phyloP scores from a whole-genome alignment of 64 coral and sea anemone species.

The Orbicella faveolata region DNA sequence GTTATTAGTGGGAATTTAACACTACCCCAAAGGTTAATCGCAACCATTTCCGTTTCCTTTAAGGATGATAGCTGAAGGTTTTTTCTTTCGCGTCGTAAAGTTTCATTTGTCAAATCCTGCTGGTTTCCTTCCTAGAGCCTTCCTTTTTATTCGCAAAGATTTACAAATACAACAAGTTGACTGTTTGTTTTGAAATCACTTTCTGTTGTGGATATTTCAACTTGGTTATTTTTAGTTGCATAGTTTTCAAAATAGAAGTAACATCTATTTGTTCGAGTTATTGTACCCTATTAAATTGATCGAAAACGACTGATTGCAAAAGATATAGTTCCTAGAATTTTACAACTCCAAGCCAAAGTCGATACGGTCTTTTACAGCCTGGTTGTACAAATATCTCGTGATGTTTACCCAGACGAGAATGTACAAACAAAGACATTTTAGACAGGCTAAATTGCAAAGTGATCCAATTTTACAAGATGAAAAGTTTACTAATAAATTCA shows the following conservation, averaged over 20 bases:
- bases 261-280: neutral
- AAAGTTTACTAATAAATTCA: constrained; percentile 23
- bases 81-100: neutral
- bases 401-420: neutral
- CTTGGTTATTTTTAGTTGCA: neutral
- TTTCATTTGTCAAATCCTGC: neutral
- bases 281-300: neutral
- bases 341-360: neutral
- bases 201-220: neutral
- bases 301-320: neutral
- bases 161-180: neutral
- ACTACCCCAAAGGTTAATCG: constrained; percentile 23
- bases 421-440: neutral
- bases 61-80: neutral
- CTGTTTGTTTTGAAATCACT: neutral
- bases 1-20: constrained; percentile 41
- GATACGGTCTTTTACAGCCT: neutral
- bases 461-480: constrained; percentile 21
- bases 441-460: neutral
- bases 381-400: constrained; percentile 3
- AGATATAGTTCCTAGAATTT: neutral
- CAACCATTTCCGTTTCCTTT: neutral
- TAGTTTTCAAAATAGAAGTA: neutral
- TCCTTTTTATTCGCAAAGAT: neutral
- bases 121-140: too few relatives aligned